Conservation (phyloP, 2,113 vertebrate species). For the Ifrita kowaldi region DNA sequence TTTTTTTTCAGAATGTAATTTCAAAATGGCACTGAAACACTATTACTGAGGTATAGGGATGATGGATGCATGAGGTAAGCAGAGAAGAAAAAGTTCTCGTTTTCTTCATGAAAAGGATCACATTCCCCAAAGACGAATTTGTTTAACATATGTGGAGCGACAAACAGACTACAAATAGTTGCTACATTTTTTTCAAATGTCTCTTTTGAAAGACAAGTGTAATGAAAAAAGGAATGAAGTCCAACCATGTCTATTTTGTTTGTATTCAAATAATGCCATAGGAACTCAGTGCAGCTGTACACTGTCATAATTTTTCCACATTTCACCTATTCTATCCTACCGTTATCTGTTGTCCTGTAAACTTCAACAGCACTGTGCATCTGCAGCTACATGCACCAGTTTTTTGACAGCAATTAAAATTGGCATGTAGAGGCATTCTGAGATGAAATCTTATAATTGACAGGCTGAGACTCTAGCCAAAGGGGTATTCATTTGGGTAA, state of each 20-base stretch:
- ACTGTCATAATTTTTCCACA: not conserved
- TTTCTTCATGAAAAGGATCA: not conserved
- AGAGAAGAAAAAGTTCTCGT: not conserved
- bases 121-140: not conserved
- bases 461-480: constrained; percentile 23
- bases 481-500: not conserved
- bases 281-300: not conserved
- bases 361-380: not conserved
- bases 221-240: not conserved
- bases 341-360: not conserved
- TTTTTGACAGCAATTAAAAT: constrained; percentile 53
- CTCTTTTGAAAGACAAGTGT: not conserved
- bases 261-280: not conserved
- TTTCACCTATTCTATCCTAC: not conserved
- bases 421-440: constrained; percentile 16
- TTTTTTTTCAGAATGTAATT: not conserved
- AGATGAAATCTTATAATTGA: constrained; percentile 50
- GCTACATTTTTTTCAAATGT: not conserved
- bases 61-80: not conserved
- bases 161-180: not conserved
- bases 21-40: not conserved
- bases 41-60: not conserved
- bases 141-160: fast-evolving
- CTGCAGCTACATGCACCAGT: not conserved
- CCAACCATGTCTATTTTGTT: not conserved